Evolutionary conservation across 2,797 vertebrate genomes (phyloP).

Genomic region (Bovichtus variegatus): DNA sequence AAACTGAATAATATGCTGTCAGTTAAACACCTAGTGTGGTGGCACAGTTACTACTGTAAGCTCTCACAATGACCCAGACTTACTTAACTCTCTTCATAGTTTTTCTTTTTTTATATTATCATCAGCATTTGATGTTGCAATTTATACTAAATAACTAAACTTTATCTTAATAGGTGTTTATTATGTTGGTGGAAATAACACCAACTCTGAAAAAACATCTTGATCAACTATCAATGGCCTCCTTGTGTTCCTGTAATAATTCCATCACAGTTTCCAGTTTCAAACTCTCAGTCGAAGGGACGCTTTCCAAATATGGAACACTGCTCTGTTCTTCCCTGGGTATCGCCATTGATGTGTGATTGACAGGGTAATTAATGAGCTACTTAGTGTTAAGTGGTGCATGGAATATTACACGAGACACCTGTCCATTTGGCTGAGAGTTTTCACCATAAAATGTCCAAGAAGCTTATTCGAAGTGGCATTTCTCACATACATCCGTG

Average conservation of each 20-base stretch:
- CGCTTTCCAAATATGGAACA: background rate
- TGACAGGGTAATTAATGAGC: slow-evolving; percentile 53
- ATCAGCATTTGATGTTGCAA: background rate
- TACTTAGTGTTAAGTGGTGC: slow-evolving; percentile 31
- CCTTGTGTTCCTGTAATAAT: background rate
- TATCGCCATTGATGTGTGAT: slow-evolving; percentile 13
- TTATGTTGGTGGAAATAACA: background rate
- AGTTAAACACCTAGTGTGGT: too few species aligned
- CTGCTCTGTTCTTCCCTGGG: background rate
- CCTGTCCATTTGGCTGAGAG: slow-evolving; percentile 37
- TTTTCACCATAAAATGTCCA: slow-evolving; percentile 5
- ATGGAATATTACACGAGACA: slow-evolving; percentile 48
- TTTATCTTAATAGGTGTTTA: background rate
- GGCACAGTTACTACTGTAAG: too few species aligned
- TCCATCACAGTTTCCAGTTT: background rate
- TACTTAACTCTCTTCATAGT: too few species aligned
- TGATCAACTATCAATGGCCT: background rate
- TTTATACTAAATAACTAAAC: background rate
- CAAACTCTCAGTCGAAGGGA: background rate
- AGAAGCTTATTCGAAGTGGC: background rate
- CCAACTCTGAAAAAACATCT: too few species aligned
- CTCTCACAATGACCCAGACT: too few species aligned
- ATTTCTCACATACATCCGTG: background rate
- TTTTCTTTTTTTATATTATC: background rate
- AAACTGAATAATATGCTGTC: too few species aligned